phyloP scores from a whole-genome alignment of 92 coral and sea anemone species.

The Phenganax stokvisi region DNA sequence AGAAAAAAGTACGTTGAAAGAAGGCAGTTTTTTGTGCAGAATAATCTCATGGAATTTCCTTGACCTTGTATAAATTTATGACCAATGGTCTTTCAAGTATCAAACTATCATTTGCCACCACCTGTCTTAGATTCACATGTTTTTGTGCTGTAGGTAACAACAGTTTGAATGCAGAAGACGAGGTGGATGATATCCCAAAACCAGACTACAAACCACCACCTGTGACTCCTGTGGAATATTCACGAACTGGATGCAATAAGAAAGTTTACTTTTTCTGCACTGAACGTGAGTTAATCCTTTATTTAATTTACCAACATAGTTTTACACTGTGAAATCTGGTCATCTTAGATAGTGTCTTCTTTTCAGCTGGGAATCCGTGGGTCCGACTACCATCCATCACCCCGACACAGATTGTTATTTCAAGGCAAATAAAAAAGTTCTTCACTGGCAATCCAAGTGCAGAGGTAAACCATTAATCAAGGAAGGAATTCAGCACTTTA shows the following conservation, averaged over 20 bases:
- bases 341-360: not conserved
- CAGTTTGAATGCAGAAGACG: slow-evolving; percentile 84
- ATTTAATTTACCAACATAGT: not conserved
- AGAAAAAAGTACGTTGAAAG: slow-evolving; percentile 26
- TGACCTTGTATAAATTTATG: not conserved
- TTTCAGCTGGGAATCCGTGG: slow-evolving; percentile 80
- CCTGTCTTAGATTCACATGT: not conserved
- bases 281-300: slow-evolving; percentile 53
- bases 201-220: slow-evolving; percentile 86
- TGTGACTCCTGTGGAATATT: slow-evolving; percentile 73
- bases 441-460: slow-evolving; percentile 91
- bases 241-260: slow-evolving; percentile 88
- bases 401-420: slow-evolving; percentile 81
- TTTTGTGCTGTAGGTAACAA: slow-evolving; percentile 38
- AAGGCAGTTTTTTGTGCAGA: not conserved
- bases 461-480: not conserved
- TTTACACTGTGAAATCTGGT: not conserved
- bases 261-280: slow-evolving; percentile 91
- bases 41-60: not conserved
- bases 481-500: no score
- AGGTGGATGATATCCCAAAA: slow-evolving; percentile 66
- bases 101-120: not conserved
- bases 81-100: not conserved
- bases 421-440: slow-evolving; percentile 85
- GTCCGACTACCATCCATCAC: slow-evolving; percentile 78